These are phyloP conservation scores for Gobius niger DNA, from an alignment of 2,113 vertebrate genomes.

Conservation along the genomic window DNA sequence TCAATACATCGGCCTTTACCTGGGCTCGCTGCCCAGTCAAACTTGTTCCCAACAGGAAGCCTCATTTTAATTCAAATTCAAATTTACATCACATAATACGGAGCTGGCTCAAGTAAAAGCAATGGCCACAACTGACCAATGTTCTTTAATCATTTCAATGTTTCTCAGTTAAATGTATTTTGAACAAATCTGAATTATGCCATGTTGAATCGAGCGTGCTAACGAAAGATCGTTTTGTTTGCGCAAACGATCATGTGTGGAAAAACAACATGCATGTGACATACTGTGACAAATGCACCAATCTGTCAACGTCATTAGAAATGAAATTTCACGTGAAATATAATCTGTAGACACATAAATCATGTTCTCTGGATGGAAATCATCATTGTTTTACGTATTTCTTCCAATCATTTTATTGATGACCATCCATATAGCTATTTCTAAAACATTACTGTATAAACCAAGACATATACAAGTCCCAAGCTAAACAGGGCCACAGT, in stretches of 20 bases:
- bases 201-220: background rate
- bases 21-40: constrained; percentile 51
- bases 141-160: constrained; percentile 30
- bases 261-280: background rate
- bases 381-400: too few relatives aligned
- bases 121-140: constrained; percentile 23
- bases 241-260: background rate
- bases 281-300: background rate
- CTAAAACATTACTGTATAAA: too few relatives aligned
- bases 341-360: too few relatives aligned
- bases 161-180: background rate
- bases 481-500: too few relatives aligned
- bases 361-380: too few relatives aligned
- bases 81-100: constrained; percentile 37
- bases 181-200: background rate
- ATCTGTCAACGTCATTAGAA: background rate
- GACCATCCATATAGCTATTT: too few relatives aligned
- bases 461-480: too few relatives aligned
- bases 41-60: constrained; percentile 36
- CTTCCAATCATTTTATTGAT: too few relatives aligned
- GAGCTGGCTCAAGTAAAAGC: constrained; percentile 16
- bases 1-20: constrained; percentile 47
- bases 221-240: background rate
- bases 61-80: constrained; percentile 37
- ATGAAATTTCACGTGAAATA: background rate